phyloP scores from a whole-genome alignment of 2,797 vertebrate genomes.

The Halcyon badia region DNA sequence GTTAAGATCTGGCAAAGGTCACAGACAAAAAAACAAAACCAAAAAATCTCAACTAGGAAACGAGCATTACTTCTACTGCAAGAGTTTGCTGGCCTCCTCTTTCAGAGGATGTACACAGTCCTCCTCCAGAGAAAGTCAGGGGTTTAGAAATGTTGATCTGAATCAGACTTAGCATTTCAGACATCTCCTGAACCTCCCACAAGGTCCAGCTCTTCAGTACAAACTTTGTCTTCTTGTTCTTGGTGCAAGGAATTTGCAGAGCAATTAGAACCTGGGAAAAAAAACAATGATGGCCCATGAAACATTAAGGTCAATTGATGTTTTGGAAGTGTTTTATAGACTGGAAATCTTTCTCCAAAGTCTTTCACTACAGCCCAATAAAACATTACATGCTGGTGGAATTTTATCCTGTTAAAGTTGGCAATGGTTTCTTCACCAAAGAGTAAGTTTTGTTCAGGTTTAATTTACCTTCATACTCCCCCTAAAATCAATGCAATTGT shows the following conservation, averaged over 20 bases:
- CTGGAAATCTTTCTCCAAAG: slow-evolving; percentile 71
- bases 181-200: neutral
- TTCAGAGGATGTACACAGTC: neutral
- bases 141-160: neutral
- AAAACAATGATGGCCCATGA: neutral
- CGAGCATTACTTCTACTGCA: neutral
- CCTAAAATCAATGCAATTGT: slow-evolving; percentile 31
- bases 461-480: slow-evolving; percentile 49
- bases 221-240: slow-evolving; percentile 22
- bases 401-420: slow-evolving; percentile 65
- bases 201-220: neutral
- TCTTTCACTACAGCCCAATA: slow-evolving; percentile 42
- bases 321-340: slow-evolving; percentile 69
- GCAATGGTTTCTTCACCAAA: slow-evolving; percentile 49
- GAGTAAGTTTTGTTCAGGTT: slow-evolving; percentile 59
- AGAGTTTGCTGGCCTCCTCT: neutral
- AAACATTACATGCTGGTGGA: slow-evolving; percentile 39
- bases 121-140: neutral
- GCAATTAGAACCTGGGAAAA: slow-evolving; percentile 31
- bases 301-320: neutral
- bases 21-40: neutral
- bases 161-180: neutral
- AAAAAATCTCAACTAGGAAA: neutral
- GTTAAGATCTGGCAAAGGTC: neutral
- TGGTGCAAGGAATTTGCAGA: slow-evolving; percentile 13